Evolutionary conservation across 2,888 invertebrate genomes (phyloP), one percentile per base, ranked within the genome.

Genomic region (Tetropium fuscum): DNA sequence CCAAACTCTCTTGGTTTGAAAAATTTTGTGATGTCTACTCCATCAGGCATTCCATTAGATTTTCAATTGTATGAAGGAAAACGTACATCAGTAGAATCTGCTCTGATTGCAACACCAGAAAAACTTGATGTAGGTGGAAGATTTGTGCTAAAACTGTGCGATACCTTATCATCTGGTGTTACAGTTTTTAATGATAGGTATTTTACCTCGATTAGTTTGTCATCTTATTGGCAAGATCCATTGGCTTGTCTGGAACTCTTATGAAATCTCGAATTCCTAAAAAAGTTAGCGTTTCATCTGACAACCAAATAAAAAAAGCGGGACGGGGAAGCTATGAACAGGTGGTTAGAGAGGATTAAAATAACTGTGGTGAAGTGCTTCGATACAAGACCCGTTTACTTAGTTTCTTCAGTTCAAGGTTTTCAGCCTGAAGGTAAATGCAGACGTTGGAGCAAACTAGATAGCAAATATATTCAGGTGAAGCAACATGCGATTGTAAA

Each of bases 111-210:
- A 30, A n/a, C 27, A 30, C 27, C 27, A 30, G 27, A 30, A 30
- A 30, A 30, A 30, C 27, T 30, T 30, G n/a, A 30, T 30, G 27
- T 30, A 30, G 27, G 27, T 30, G 27, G 27, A 30, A 30, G 27
- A 30, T 30, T 30, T 30, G 27, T 30, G 10, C 27, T 30, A 10
- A 30, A 30, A 8, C 27, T 30, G 27, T 30, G 27, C 27, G 27
- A 30, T 30, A 30, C 27, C 10, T 30, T 30, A 30, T 10, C 27
- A 30, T 10, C 2, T 30, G 27, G 27, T 30, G 27, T 30, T 30
- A 30, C 27, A 30, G 27, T 30, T 30, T 30, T n/a, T 30, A 30
- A n/a, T 10, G 3, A 30, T 10, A 30, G 27, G 27, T 30, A 30
- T 30, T 30, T 30, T 30, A 30, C 27, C 27, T 30, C 27, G 10